Percentiles rank a stretch among this genome's conserved stretches.
These are phyloP conservation scores for Chymomyza amoena DNA, from an alignment of 2,888 invertebrate species.

Conservation along the genomic window DNA sequence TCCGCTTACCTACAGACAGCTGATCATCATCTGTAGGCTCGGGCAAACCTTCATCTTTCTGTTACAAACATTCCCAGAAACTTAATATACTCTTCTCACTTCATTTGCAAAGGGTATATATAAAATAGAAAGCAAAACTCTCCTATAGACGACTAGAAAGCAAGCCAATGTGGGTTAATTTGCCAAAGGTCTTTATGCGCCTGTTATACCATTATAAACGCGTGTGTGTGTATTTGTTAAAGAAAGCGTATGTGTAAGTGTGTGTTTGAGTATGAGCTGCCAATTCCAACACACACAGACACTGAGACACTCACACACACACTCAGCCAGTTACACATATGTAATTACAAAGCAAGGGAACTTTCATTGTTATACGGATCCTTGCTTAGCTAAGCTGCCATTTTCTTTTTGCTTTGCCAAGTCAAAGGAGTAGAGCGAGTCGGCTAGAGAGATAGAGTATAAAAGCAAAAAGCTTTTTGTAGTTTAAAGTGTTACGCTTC, in stretches of 20 bases:
- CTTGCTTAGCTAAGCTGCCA: not conserved
- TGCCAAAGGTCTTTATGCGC: conserved; percentile 33
- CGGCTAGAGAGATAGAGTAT: not conserved
- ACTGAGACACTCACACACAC: not conserved
- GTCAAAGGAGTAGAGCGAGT: conserved; percentile 29
- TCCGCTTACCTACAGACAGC: too few relatives aligned
- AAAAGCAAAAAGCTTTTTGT: conserved; percentile 42
- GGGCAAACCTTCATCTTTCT: too few relatives aligned
- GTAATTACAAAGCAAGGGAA: conserved; percentile 37
- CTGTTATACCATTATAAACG: not conserved
- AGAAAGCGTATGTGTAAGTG: too few relatives aligned
- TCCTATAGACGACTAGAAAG: not conserved
- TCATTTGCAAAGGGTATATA: too few relatives aligned
- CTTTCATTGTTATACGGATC: conserved; percentile 62
- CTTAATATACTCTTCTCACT: too few relatives aligned
- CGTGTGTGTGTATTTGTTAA: not conserved
- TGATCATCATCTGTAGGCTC: too few relatives aligned
- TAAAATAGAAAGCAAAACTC: conserved; percentile 16
- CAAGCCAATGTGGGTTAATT: conserved; percentile 65
- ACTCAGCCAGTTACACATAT: not conserved
- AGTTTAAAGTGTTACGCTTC: conserved; percentile 51
- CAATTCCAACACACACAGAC: not conserved
- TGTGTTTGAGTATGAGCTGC: not conserved
- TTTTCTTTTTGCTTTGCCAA: conserved; percentile 26
- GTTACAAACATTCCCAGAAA: too few relatives aligned